Base-by-base conservation (phyloP, 2,888 invertebrate species). In the Allophyes oxyacanthae region DNA sequence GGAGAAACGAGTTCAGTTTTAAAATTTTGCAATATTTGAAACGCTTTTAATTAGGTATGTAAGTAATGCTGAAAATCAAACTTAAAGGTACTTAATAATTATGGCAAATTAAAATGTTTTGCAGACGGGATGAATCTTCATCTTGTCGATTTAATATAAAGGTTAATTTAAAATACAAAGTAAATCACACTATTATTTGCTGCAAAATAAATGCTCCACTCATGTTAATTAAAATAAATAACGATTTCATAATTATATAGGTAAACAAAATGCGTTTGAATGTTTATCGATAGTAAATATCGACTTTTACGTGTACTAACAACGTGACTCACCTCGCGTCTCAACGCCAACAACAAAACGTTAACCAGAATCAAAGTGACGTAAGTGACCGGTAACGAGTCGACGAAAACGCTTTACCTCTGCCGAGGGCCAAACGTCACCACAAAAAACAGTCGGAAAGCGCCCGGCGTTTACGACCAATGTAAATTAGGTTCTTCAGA, bases 271-370 rank as follows among this genome's bases (percentile, higher is more conserved):
- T 26, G 15, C n/a, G 30, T 37, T 42, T 66, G 20, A 55, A 48
- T 62, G 62, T 79, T 79, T 84, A 87, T 90, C 88, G 89, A 90
- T 73, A 88, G 79, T 77, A 64, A 69, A 75, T 81, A 88, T 90
- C 91, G 91, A 90, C 85, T 79, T 77, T 78, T 76, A 76, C 75
- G 74, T 64, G 58, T 79, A 85, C 87, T 84, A 85, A 82, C 79
- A 83, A 84, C 89, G 90, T 94, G 93, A 93, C 91, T 93, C 92
- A 93, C 90, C 86, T 86, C 88, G 86, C 87, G 87, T 90, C 90
- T 90, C 88, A 91, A 87, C 92, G 90, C 93, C 91, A 91, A 92
- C 92, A 92, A 92, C 92, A 92, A 89, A 92, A 89, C 87, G 72
- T 67, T 69, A 64, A 63, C 64, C 70, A 86, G 82, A 77, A 81